phyloP scores from a whole-genome alignment of 2,797 vertebrate species.

The Oreonectes daqikongensis region DNA sequence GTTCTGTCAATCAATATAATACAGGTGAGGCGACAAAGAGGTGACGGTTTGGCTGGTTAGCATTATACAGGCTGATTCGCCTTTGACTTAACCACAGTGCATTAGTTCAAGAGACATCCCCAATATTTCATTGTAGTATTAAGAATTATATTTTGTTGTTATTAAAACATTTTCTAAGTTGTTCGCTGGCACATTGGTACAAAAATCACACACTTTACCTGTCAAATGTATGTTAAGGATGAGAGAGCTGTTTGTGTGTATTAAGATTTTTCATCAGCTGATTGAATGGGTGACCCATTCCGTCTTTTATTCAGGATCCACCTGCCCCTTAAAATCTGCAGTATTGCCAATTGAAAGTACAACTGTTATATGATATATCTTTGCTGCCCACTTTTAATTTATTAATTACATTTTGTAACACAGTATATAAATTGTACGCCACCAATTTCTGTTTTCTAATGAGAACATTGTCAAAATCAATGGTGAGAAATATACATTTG shows the following conservation, averaged over 20 bases:
- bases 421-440: slow-evolving; percentile 75
- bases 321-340: slow-evolving; percentile 42
- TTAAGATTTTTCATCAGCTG: slow-evolving; percentile 51
- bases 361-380: slow-evolving; percentile 70
- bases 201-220: slow-evolving; percentile 7
- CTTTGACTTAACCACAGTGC: too few relatives aligned
- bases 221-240: background rate
- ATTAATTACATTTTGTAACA: slow-evolving; percentile 73
- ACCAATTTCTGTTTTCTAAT: slow-evolving; percentile 77
- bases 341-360: slow-evolving; percentile 46
- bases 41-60: too few relatives aligned
- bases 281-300: slow-evolving; percentile 30
- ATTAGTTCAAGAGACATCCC: too few relatives aligned
- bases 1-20: background rate
- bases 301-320: slow-evolving; percentile 58
- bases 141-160: too few relatives aligned
- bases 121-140: too few relatives aligned
- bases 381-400: slow-evolving; percentile 55
- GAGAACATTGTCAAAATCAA: slow-evolving; percentile 69
- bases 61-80: too few relatives aligned
- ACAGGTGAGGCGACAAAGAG: background rate
- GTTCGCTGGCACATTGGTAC: background rate
- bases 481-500: slow-evolving; percentile 75
- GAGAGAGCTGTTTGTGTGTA: slow-evolving; percentile 26
- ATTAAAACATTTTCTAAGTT: too few relatives aligned